phyloP scores from a whole-genome alignment of 1,140 invertebrate species.

The Drosophila ohnishii region DNA sequence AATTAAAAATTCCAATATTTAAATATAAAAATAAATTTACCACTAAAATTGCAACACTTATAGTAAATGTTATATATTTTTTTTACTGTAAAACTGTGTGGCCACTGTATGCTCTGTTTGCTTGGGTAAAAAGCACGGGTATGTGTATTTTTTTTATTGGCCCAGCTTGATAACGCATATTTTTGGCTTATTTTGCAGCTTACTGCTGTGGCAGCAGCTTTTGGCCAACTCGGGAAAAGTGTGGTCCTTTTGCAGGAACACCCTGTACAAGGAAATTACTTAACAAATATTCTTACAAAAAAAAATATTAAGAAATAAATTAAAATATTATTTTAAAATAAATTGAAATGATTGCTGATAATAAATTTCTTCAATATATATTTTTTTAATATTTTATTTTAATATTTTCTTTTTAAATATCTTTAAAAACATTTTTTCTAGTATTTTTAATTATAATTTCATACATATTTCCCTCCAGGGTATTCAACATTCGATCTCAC shows the following conservation, averaged over 20 bases:
- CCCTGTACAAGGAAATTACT: too few relatives aligned
- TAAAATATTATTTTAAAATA: not conserved
- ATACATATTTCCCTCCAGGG: not conserved
- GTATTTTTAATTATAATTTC: too few relatives aligned
- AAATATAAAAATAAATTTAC: not conserved
- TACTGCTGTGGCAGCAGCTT: slow-evolving; percentile 78
- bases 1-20: not conserved
- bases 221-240: slow-evolving; percentile 34
- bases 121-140: slow-evolving; percentile 19
- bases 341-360: too few relatives aligned
- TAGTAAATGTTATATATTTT: not conserved
- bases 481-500: not conserved
- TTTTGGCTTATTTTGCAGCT: slow-evolving; percentile 80
- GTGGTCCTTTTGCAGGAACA: not conserved
- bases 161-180: slow-evolving; percentile 77
- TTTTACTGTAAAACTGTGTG: too few relatives aligned
- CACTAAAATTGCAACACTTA: not conserved
- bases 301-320: not conserved
- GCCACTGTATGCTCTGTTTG: slow-evolving; percentile 14
- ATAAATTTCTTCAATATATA: too few relatives aligned
- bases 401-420: too few relatives aligned
- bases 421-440: too few relatives aligned
- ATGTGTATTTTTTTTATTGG: slow-evolving; percentile 69
- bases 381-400: too few relatives aligned
- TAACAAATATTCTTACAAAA: not conserved